phyloP scores from a whole-genome alignment of 1,140 invertebrate species.

The Cyclina sinensis region DNA sequence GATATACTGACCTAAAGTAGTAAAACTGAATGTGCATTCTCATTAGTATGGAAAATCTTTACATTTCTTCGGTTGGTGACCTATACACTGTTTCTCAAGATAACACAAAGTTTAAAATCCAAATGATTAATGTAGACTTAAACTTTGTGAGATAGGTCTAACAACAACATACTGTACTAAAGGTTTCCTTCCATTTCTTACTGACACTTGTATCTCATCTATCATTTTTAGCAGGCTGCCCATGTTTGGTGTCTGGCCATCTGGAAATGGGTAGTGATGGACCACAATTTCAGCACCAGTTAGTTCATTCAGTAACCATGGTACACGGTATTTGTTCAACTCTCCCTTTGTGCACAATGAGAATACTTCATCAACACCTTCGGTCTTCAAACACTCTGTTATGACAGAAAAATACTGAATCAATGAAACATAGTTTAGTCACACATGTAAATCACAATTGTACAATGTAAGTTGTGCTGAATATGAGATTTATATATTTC shows the following conservation, averaged over 20 bases:
- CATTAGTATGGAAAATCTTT: no score
- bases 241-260: constrained; percentile 76
- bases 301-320: constrained; percentile 73
- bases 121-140: no score
- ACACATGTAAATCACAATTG: no score
- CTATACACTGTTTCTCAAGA: no score
- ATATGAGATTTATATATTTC: no score
- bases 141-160: background rate
- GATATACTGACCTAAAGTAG: no score
- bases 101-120: no score
- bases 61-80: no score
- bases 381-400: constrained; percentile 74
- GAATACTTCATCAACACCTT: constrained; percentile 78
- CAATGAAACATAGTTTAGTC: no score
- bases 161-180: constrained; percentile 80
- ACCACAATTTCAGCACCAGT: constrained; percentile 72
- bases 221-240: constrained; percentile 76
- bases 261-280: constrained; percentile 82
- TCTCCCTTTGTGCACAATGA: constrained; percentile 82
- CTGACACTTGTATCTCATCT: constrained; percentile 75
- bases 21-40: no score
- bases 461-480: no score
- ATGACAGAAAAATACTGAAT: no score
- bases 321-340: constrained; percentile 78
- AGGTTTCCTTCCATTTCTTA: constrained; percentile 76